Conservation (phyloP, 2,797 vertebrate genomes). For the Tachyglossus aculeatus region DNA sequence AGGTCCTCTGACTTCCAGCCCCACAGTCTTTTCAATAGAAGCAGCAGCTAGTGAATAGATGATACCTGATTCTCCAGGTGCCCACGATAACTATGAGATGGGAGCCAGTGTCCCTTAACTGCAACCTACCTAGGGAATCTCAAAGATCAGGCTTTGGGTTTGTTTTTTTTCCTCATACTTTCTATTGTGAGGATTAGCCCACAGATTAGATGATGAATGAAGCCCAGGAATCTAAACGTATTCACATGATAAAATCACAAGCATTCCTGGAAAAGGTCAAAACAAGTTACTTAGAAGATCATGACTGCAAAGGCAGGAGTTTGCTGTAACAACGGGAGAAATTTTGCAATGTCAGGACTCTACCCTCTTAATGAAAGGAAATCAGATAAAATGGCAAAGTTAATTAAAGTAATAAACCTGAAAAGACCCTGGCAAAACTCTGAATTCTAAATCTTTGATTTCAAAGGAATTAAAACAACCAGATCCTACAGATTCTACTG, state of each 20-base stretch:
- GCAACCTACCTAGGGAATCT: no score
- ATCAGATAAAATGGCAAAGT: conserved; percentile 56
- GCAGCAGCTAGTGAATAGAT: no score
- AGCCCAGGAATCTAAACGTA: no score
- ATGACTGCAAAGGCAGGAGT: neutral
- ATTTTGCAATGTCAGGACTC: conserved; percentile 23
- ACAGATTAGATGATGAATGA: no score
- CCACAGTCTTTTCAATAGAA: no score
- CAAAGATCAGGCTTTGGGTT: neutral
- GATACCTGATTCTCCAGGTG: no score
- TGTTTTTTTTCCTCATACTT: neutral
- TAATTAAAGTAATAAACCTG: conserved; percentile 50
- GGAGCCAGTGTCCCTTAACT: no score
- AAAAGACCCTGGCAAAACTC: conserved; percentile 42
- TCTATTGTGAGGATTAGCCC: no score
- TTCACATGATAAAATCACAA: neutral
- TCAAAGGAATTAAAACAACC: conserved; percentile 10
- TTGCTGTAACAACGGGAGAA: conserved; percentile 9
- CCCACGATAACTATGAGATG: no score
- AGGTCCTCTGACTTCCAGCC: no score
- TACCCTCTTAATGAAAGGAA: conserved; percentile 51
- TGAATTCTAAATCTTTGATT: conserved; percentile 49
- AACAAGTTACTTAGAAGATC: conserved; percentile 11
- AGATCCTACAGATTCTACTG: neutral
- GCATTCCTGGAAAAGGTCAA: conserved; percentile 29